Percentiles rank a stretch among this genome's conserved stretches.
phyloP scores from a whole-genome alignment of 2,888 invertebrate species.

The Syritta pipiens region DNA sequence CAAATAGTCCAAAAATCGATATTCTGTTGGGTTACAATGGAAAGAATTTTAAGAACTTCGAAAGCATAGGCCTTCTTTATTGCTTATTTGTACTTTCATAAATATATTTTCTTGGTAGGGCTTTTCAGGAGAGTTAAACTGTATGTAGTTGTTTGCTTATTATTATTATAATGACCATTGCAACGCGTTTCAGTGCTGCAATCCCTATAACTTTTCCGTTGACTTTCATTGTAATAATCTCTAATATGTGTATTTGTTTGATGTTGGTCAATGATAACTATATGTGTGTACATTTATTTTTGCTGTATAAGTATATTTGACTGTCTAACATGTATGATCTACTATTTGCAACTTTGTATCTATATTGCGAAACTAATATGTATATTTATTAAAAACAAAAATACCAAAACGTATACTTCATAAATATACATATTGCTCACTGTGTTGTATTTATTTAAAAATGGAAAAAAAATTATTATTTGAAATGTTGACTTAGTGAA shows the following conservation, averaged over 20 bases:
- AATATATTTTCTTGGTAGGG: not conserved
- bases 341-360: conserved; percentile 50
- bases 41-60: not conserved
- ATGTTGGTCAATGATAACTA: conserved; percentile 40
- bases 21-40: conserved; percentile 1
- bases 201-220: conserved; percentile 17
- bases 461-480: conserved; percentile 14
- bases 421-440: conserved; percentile 56
- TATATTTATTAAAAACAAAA: conserved; percentile 43
- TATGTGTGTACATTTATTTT: conserved; percentile 33
- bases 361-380: conserved; percentile 46
- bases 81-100: conserved; percentile 6
- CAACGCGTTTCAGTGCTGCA: not conserved
- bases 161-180: conserved; percentile 12
- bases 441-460: conserved; percentile 26
- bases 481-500: conserved; percentile 62
- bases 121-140: conserved; percentile 6
- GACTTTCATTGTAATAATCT: conserved; percentile 24
- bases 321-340: conserved; percentile 38
- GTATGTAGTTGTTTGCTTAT: too few relatives aligned
- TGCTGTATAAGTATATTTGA: conserved; percentile 43
- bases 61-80: conserved; percentile 16
- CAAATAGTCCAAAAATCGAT: conserved; percentile 33
- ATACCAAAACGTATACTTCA: conserved; percentile 34
- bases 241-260: conserved; percentile 28